These are phyloP conservation scores for Oppia nitens DNA, from an alignment of 1,140 invertebrate genomes.

Conservation along the genomic window DNA sequence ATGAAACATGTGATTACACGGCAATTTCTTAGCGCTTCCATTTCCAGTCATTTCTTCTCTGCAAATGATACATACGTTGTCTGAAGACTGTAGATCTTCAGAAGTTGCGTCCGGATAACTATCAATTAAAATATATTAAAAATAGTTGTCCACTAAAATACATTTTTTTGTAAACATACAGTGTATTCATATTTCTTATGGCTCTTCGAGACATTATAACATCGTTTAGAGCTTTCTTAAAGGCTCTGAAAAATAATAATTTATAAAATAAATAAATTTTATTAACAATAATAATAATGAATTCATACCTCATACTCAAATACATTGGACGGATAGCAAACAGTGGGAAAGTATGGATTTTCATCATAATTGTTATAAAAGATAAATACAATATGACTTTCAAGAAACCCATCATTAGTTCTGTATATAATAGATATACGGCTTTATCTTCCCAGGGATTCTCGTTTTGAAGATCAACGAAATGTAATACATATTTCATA, in stretches of 20 bases:
- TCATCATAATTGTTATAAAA: constrained; percentile 92
- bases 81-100: constrained; percentile 78
- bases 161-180: constrained; percentile 36
- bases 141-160: constrained; percentile 20
- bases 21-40: constrained; percentile 78
- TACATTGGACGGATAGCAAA: constrained; percentile 99
- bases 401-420: constrained; percentile 69
- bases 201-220: constrained; percentile 89
- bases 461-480: constrained; percentile 80
- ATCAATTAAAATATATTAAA: no score
- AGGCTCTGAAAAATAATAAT: constrained; percentile 46
- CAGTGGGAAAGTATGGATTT: constrained; percentile 89
- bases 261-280: constrained; percentile 12
- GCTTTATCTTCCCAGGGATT: constrained; percentile 99
- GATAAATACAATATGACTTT: constrained; percentile 77
- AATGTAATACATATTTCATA: constrained; percentile 89
- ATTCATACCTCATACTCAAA: constrained; percentile 65
- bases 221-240: constrained; percentile 95
- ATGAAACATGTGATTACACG: constrained; percentile 99
- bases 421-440: constrained; percentile 88
- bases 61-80: constrained; percentile 99
- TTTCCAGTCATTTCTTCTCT: constrained; percentile 61
- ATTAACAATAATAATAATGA: constrained; percentile 1
- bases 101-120: constrained; percentile 78
- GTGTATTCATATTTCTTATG: constrained; percentile 93